Conservation (phyloP, 2,113 vertebrate species). For the Theristicus caerulescens region DNA sequence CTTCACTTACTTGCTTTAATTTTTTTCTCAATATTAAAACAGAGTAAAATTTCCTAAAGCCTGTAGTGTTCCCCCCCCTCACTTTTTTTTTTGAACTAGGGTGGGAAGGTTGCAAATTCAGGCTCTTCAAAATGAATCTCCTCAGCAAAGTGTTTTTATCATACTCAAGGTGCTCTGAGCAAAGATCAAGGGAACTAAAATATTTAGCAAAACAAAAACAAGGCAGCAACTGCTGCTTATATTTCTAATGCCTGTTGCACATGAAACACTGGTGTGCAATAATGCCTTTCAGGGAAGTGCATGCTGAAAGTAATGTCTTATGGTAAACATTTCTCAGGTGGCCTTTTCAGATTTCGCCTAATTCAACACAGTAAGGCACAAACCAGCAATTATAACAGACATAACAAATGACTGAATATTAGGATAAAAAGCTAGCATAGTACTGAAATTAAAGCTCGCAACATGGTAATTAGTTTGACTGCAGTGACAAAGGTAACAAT, state of each 20-base stretch:
- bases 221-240: neutral
- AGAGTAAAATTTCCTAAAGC: neutral
- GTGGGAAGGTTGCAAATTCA: neutral
- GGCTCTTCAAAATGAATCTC: neutral
- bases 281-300: neutral
- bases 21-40: neutral
- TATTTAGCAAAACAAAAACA: neutral
- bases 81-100: neutral
- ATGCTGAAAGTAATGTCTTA: neutral
- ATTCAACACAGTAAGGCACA: neutral
- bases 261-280: neutral
- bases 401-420: neutral
- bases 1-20: neutral
- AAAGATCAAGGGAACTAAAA: neutral
- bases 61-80: neutral
- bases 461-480: neutral
- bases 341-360: neutral
- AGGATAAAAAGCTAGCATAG: neutral
- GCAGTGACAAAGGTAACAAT: neutral
- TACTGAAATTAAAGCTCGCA: neutral
- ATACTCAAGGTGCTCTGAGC: neutral
- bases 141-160: neutral
- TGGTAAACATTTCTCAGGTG: neutral
- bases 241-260: neutral
- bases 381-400: neutral